Conservation (phyloP, 2,797 vertebrate genomes). For the Tokudaia muenninki region DNA sequence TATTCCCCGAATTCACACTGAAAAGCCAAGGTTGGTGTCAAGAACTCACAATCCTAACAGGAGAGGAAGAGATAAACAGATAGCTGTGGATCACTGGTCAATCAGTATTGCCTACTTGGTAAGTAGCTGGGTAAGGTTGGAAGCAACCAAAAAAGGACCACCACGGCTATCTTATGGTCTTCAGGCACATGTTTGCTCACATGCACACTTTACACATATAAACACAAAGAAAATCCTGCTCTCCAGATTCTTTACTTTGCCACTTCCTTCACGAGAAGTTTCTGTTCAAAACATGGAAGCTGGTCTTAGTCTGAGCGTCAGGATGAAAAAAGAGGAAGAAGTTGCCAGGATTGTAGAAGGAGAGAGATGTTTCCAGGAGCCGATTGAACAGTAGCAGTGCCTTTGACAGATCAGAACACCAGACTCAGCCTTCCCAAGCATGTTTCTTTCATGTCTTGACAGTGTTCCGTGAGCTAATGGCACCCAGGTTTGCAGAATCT, state of each 20-base stretch:
- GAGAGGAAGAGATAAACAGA: not conserved
- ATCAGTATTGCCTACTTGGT: not conserved
- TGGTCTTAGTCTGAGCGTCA: not conserved
- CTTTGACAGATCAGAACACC: not conserved
- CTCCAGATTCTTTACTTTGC: not conserved
- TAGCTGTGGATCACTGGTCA: not conserved
- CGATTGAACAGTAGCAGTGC: not conserved
- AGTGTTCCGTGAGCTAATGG: conserved; percentile 62
- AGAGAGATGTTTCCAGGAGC: not conserved
- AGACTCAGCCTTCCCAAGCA: conserved; percentile 59
- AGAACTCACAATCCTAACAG: not conserved
- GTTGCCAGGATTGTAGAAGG: not conserved
- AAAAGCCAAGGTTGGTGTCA: not conserved
- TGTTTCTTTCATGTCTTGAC: conserved; percentile 75
- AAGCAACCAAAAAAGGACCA: not conserved
- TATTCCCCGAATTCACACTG: not conserved
- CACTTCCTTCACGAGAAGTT: not conserved
- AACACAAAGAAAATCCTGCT: not conserved
- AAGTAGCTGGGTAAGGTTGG: not conserved
- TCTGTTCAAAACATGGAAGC: not conserved
- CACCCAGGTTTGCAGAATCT: conserved; percentile 63
- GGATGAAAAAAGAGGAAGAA: conserved; percentile 7
- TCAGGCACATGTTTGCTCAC: too few relatives aligned
- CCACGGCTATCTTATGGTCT: not conserved
- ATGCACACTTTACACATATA: not conserved